Base-by-base conservation (phyloP, 2,113 vertebrate genomes). In the Pachyramphus minor region DNA sequence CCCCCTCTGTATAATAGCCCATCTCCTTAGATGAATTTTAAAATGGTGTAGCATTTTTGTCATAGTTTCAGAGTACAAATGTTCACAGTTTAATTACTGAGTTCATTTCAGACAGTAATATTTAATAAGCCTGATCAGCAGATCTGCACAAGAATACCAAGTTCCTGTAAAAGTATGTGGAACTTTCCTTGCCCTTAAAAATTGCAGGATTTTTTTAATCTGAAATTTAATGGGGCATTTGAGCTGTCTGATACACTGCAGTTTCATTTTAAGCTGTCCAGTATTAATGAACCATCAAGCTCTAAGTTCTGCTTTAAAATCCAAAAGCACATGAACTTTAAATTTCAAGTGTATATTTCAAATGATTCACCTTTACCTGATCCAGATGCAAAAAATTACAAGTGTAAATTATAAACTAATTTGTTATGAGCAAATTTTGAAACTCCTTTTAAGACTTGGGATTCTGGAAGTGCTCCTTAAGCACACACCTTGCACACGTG, bases 211-310 rank as follows among this genome's bases (percentile, higher is more conserved):
- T 87, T 95, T 39, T 96, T 89, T 39, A 87, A 58, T 94, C 86
- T 94, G 92, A 95, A 88, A 77, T 90, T 86, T 94, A 90, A 66
- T 78, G 68, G 87, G n/a, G 41, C 67, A 60, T 97, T 50, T 94
- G 80, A 73, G 37, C 58, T 92, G 64, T 84, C 75, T 91, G 83
- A 87, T 96, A 72, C 33, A 90, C 49, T 93, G 47, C 63, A 59
- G 86, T 96, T 98, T 97, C 72, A 79, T 97, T 97, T 97, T 96
- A 96, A 96, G 71, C 31, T 82, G 58, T 68, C 73, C 44, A 52
- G n/a, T 85, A 83, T 95, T 97, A 96, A 90, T 87, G 74, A 97
- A 95, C 80, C 82, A 87, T 59, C 80, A 91, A 93, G 37, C 55
- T 88, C 35, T 66, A 28, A 77, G 37, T 89, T 84, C 58, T 94